Base-by-base conservation (phyloP, 1,140 invertebrate genomes). In the Protaetia brevitarsis region DNA sequence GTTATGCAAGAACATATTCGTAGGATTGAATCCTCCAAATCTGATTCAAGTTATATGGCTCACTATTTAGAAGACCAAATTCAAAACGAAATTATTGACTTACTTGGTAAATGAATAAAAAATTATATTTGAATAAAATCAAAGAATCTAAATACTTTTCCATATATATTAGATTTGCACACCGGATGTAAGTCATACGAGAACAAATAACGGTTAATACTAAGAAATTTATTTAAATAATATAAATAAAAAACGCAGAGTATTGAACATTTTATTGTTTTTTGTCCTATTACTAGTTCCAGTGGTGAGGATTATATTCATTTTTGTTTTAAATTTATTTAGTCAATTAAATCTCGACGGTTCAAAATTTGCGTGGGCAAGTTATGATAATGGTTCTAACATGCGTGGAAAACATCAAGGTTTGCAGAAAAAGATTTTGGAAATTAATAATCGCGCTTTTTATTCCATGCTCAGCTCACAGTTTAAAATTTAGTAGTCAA, bases 301-400 rank as follows among this genome's bases (percentile, higher is more conserved):
- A 28, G 26, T 27, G 27, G 58, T 3, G 27, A 29, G 31, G 27
- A 6, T 28, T 29, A 8, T 2, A 4, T 3, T 28, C 2, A 16
- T 4, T 29, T 27, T 28, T 4, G 13, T 27, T 23, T 51, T 29
- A 13, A 45, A n/a, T n/a, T n/a, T n/a, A n/a, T n/a, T n/a, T n/a
- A n/a, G n/a, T n/a, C n/a, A 64, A 64, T 23, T 23, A 26, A 10
- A 30, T 16, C 36, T 62, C 64, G 10, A 16, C 63, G n/a, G 63
- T 72, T 19, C 28, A 69, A 16, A 63, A 77, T 65, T 61, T 69
- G 10, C 57, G 74, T 37, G 70, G 69, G 5, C 74, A 75, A 58
- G 66, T 66, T 76, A 76, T 65, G 74, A 76, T 61, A 76, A 76
- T 58, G 73, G 73, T 10, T 11, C 64, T 19, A 76, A 76, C 56